Evolutionary conservation across 1,140 invertebrate genomes (phyloP).

Genomic region (Drosophila lacteicornis): DNA sequence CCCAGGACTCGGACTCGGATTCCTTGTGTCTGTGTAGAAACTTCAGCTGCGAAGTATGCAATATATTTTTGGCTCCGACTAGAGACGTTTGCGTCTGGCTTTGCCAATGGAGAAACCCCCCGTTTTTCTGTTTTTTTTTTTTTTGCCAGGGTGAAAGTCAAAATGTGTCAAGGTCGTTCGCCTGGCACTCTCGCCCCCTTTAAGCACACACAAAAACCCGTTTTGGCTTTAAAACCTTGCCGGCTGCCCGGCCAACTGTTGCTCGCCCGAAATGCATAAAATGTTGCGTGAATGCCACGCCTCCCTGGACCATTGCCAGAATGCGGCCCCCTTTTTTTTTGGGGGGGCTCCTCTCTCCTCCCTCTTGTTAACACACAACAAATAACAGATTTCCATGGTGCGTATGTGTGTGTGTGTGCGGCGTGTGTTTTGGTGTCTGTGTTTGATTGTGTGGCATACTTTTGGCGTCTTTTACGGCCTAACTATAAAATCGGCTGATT

Average conservation of each 20-base stretch:
- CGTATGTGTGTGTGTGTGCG: constrained; percentile 13
- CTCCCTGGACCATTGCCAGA: constrained; percentile 42
- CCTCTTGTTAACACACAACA: constrained; percentile 76
- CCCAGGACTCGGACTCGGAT: constrained; percentile 15
- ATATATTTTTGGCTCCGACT: constrained; percentile 80
- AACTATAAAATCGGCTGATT: constrained; percentile 71
- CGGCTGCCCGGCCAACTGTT: constrained; percentile 64
- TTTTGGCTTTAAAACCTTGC: constrained; percentile 58
- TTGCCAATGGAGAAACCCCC: constrained; percentile 11
- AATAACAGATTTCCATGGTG: constrained; percentile 68
- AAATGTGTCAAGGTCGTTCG: constrained; percentile 75
- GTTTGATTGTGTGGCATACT: constrained; percentile 65
- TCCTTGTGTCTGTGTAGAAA: constrained; percentile 52
- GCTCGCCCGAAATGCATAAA: constrained; percentile 63
- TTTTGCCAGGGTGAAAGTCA: constrained; percentile 14
- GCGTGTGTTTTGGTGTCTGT: constrained; percentile 31
- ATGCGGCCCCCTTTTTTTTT: constrained; percentile 1
- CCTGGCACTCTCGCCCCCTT: constrained; percentile 26
- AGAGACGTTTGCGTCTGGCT: constrained; percentile 61
- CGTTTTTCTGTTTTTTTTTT: neutral
- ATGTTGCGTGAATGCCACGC: constrained; percentile 56
- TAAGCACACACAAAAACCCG: constrained; percentile 42
- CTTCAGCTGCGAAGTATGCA: constrained; percentile 72
- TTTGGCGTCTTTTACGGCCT: constrained; percentile 65
- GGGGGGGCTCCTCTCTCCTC: neutral